These are phyloP conservation scores for Spinibarbus caldwelli DNA, from an alignment of 2,797 vertebrate species.

Conservation along the genomic window DNA sequence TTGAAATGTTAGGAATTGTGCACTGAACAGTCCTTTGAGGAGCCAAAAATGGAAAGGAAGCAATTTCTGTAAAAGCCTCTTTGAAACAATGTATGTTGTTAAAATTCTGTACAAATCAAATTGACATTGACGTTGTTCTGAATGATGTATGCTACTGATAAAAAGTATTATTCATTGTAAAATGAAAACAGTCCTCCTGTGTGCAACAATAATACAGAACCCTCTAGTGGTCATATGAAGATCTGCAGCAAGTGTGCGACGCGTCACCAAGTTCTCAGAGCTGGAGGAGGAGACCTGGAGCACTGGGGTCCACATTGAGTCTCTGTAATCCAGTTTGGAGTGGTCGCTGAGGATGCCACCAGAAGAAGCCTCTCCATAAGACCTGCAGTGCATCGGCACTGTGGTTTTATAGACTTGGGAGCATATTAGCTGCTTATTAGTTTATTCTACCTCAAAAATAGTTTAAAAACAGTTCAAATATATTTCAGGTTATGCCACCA, in stretches of 20 bases:
- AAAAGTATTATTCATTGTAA: neutral
- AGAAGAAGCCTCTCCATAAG: conserved; percentile 57
- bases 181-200: neutral
- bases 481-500: neutral
- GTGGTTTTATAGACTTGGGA: conserved; percentile 8
- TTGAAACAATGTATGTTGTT: neutral
- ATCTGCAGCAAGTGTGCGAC: conserved; percentile 56
- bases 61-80: neutral
- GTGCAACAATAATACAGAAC: conserved; percentile 40
- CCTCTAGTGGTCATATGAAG: conserved; percentile 65
- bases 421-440: neutral
- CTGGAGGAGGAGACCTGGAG: conserved; percentile 75
- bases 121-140: neutral
- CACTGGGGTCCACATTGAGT: conserved; percentile 63
- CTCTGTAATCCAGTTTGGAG: conserved; percentile 63
- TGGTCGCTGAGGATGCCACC: conserved; percentile 68
- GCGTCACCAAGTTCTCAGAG: conserved; percentile 61
- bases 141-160: neutral
- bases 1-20: no score
- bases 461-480: neutral
- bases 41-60: no score
- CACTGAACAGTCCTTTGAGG: no score
- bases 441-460: conserved; percentile 26
- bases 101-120: neutral
- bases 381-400: conserved; percentile 47